Percentiles rank a stretch among this genome's conserved stretches.
These are phyloP conservation scores for Drosophila mayri DNA, from an alignment of 1,140 invertebrate genomes.

Conservation along the genomic window DNA sequence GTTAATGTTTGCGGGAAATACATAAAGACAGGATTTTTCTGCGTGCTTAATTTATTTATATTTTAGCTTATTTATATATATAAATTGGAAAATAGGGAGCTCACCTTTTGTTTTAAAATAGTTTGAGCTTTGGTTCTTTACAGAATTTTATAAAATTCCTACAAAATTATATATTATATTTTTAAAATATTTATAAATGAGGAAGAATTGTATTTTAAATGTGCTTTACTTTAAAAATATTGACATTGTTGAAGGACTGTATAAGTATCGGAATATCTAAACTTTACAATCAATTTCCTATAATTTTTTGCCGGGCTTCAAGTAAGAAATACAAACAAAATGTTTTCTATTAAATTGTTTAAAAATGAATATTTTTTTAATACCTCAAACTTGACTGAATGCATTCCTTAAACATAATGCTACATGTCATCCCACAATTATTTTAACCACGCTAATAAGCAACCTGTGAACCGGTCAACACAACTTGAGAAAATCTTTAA, in stretches of 20 bases:
- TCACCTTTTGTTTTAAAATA: background rate
- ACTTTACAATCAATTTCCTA: too few species aligned
- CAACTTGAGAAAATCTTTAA: background rate
- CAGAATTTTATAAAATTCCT: background rate
- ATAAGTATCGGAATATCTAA: background rate
- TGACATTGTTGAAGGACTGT: too few species aligned
- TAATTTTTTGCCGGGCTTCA: too few species aligned
- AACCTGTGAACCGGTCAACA: slow-evolving; percentile 3
- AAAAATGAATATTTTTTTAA: background rate
- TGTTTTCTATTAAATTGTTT: background rate
- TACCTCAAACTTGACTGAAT: too few species aligned
- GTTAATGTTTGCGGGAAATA: background rate
- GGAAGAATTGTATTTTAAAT: background rate
- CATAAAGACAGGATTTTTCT: background rate
- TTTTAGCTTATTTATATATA: background rate
- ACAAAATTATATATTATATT: background rate
- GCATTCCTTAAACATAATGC: background rate
- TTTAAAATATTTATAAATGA: background rate
- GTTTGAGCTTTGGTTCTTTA: background rate
- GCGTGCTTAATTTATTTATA: background rate
- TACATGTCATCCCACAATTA: background rate
- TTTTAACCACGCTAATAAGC: background rate
- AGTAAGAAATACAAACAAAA: background rate
- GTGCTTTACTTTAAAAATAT: background rate
- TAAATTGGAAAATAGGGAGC: background rate